A percentile compares a stretch with the other conserved stretches of the same genome.
phyloP scores from a whole-genome alignment of 2,113 vertebrate species.

The Vombatus ursinus region DNA sequence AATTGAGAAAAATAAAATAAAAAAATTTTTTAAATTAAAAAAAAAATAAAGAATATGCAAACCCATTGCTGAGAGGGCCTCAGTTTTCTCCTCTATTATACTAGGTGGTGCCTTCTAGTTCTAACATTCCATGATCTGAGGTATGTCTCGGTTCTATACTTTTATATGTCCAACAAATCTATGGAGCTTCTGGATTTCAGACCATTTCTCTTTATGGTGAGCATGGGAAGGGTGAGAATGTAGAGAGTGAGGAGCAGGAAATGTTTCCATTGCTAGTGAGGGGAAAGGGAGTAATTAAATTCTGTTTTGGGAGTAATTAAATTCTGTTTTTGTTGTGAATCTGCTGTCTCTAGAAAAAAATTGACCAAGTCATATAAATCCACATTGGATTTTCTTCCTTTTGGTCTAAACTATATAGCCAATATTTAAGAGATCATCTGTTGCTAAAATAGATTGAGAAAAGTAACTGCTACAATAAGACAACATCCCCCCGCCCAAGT shows the following conservation, averaged over 20 bases:
- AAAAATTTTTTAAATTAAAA: not conserved
- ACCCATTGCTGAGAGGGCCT: not conserved
- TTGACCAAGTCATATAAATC: slow-evolving; percentile 32
- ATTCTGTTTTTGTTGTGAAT: slow-evolving; percentile 26
- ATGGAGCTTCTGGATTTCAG: slow-evolving; percentile 13
- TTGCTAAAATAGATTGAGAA: slow-evolving; percentile 24
- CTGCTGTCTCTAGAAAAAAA: not conserved
- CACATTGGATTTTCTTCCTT: slow-evolving; percentile 23
- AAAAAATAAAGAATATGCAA: slow-evolving; percentile 4
- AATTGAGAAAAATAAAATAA: not conserved
- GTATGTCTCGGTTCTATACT: not conserved
- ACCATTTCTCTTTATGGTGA: not conserved
- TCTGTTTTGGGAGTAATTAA: no score
- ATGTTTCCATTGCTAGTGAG: not conserved
- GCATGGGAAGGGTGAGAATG: not conserved
- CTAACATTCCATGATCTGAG: not conserved
- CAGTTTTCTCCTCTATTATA: not conserved
- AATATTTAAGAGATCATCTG: slow-evolving; percentile 35
- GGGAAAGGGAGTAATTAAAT: not conserved
- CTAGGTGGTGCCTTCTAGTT: not conserved
- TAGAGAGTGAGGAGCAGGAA: not conserved
- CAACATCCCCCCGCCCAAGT: not conserved
- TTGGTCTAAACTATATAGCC: slow-evolving; percentile 26
- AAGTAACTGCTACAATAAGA: slow-evolving; percentile 42
- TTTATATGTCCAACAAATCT: not conserved